A percentile compares a stretch with the other conserved stretches of the same genome.
Evolutionary conservation across 1,140 invertebrate genomes (phyloP).

Genomic region (Drosophila pallidifrons): DNA sequence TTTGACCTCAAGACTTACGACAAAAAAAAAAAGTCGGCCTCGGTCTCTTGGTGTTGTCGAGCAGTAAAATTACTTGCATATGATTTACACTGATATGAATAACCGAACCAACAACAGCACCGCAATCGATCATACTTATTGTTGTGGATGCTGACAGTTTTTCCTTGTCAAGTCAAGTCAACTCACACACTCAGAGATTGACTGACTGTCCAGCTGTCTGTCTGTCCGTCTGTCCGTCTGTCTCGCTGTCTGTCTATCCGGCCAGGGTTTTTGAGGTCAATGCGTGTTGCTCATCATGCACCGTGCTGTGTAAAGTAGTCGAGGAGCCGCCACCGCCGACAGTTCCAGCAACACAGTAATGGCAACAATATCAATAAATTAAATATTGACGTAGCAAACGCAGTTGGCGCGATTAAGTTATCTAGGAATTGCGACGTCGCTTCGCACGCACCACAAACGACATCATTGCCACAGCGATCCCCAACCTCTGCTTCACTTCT

Average conservation of each 20-base stretch:
- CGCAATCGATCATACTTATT: conserved; percentile 50
- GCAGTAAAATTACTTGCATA: conserved; percentile 9
- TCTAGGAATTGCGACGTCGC: conserved; percentile 27
- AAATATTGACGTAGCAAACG: conserved; percentile 67
- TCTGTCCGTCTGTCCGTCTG: conserved; percentile 1
- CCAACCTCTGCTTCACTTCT: no score
- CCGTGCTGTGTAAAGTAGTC: conserved; percentile 13
- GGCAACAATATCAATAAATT: conserved; percentile 65
- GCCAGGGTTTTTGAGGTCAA: conserved; percentile 38
- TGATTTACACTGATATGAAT: conserved; percentile 37
- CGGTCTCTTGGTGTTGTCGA: not conserved
- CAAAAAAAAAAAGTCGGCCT: no score
- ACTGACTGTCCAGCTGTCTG: not conserved
- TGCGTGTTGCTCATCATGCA: conserved; percentile 23
- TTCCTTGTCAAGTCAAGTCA: conserved; percentile 20
- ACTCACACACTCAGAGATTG: conserved; percentile 1
- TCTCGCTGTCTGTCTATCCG: conserved; percentile 4
- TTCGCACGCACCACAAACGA: conserved; percentile 13
- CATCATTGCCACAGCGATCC: not conserved
- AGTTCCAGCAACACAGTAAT: conserved; percentile 6
- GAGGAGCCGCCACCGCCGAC: not conserved
- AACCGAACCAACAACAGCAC: conserved; percentile 12
- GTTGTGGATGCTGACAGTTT: conserved; percentile 45
- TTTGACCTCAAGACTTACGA: not conserved
- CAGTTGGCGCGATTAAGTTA: conserved; percentile 48